Evolutionary conservation across 2,888 invertebrate species (phyloP).

Genomic region (Trissonchulus sp.): DNA sequence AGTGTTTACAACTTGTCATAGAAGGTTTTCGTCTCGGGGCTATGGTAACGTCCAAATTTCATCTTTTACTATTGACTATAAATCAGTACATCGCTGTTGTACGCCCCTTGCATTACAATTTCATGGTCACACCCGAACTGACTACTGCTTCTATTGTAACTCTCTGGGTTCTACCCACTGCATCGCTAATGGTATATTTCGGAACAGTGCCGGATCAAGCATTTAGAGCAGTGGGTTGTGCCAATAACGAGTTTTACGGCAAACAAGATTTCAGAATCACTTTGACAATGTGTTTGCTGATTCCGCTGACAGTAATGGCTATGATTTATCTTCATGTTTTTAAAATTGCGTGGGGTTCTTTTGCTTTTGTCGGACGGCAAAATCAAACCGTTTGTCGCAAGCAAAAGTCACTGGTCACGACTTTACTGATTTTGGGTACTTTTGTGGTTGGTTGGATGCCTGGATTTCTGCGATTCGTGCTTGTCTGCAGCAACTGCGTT

Average conservation of each 20-base stretch:
- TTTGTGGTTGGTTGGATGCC: conserved; percentile 62
- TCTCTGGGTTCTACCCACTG: not conserved
- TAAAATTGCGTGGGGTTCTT: not conserved
- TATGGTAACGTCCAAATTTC: conserved; percentile 62
- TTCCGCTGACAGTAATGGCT: conserved; percentile 60
- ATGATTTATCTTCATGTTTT: conserved; percentile 62
- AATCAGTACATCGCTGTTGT: conserved; percentile 66
- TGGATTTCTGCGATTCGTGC: conserved; percentile 58
- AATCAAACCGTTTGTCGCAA: conserved; percentile 37
- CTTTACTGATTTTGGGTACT: conserved; percentile 61
- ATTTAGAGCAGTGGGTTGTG: not conserved
- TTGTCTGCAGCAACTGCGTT: conserved; percentile 59
- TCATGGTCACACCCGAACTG: not conserved
- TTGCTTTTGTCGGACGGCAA: not conserved
- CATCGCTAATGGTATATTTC: not conserved
- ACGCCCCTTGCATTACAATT: conserved; percentile 61
- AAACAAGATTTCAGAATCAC: not conserved
- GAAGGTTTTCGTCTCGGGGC: conserved; percentile 59
- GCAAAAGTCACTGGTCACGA: conserved; percentile 61
- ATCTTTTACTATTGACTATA: conserved; percentile 62
- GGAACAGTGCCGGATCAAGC: not conserved
- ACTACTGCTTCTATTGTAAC: not conserved
- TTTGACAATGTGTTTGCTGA: conserved; percentile 33
- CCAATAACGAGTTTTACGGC: not conserved
- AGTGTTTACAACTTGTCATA: conserved; percentile 43